Evolutionary conservation across 2,888 invertebrate species (phyloP), one percentile per base, ranked within the genome.

Genomic region (Tromatobia lineatoria): DNA sequence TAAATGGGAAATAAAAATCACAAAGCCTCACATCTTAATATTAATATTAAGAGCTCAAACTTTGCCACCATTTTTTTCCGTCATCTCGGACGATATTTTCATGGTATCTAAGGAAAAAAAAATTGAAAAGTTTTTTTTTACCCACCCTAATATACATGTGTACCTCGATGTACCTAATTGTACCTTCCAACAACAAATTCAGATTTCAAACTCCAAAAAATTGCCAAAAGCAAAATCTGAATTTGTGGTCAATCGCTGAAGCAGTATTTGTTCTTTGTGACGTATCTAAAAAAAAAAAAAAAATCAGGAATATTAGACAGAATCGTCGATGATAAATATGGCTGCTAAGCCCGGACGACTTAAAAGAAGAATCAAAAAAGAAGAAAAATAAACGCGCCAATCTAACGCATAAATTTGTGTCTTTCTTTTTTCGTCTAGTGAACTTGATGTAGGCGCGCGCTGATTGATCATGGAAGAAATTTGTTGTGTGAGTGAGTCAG

Each of bases 401-500:
- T 90, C 88, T 92, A 91, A 91, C 89, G 90, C 90, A 89, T 91
- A 89, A 89, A 85, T 92, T 90, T 92, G 89, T 92, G 88, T 92
- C 87, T 93, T 91, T 93, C 90, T 93, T 93, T 92, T 90, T 91
- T 87, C 92, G 91, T 93, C 89, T 93, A 93, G 93, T 88, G 90
- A 91, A 93, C 92, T 89, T 93, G 92, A 91, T 93, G 93, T 93
- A 93, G 92, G 91, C 92, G 91, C 92, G 91, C 90, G 91, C 93
- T 91, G 93, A 92, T 93, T 91, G 91, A 84, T 71, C 81, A 90
- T 92, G 92, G 93, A 92, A 92, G 91, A 87, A 83, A 92, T 91
- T 93, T 92, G 93, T 91, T 93, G 93, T 93, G 91, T 93, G 93
- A 93, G 93, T 93, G 92, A 93, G 93, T 92, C 91, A 93, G 93